A percentile compares a stretch with the other conserved stretches of the same genome.
Evolutionary conservation across 2,888 invertebrate species (phyloP).

Genomic region (Drosophila siamana): DNA sequence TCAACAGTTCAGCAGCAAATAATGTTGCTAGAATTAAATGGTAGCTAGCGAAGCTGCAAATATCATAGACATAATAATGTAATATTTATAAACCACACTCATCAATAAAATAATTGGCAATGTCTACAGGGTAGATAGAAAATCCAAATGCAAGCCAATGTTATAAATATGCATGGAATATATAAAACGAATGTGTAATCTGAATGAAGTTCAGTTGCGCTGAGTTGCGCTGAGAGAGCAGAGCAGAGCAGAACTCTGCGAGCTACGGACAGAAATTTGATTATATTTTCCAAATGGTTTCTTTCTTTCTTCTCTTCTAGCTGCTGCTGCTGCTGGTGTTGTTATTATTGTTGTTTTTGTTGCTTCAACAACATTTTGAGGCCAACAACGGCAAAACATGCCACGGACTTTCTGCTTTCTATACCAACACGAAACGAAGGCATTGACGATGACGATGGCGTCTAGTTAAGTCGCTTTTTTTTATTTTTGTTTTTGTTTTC

Average conservation of each 20-base stretch:
- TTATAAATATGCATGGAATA: slow-evolving; percentile 63
- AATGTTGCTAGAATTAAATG: no score
- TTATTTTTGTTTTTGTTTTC: slow-evolving; percentile 27
- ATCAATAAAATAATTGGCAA: background rate
- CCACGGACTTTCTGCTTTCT: slow-evolving; percentile 67
- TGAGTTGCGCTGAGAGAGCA: background rate
- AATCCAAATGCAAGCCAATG: slow-evolving; percentile 35
- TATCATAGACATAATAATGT: no score
- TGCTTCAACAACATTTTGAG: slow-evolving; percentile 52
- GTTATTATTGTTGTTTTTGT: slow-evolving; percentile 1
- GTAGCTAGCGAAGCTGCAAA: no score
- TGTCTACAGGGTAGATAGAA: slow-evolving; percentile 26
- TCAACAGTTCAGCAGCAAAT: no score
- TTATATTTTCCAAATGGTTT: slow-evolving; percentile 68
- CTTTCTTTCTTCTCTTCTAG: slow-evolving; percentile 26
- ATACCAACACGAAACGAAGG: slow-evolving; percentile 47
- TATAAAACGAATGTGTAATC: slow-evolving; percentile 33
- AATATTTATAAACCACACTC: no score
- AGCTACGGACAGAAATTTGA: slow-evolving; percentile 53
- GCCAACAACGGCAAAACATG: slow-evolving; percentile 60
- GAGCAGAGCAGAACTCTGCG: no score
- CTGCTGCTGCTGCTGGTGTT: slow-evolving; percentile 11
- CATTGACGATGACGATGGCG: slow-evolving; percentile 40
- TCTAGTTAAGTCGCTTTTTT: slow-evolving; percentile 53
- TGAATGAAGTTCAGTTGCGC: slow-evolving; percentile 20